These are phyloP conservation scores for Caenorhabditis sp. DNA, from an alignment of 2,888 invertebrate species.

Conservation along the genomic window DNA sequence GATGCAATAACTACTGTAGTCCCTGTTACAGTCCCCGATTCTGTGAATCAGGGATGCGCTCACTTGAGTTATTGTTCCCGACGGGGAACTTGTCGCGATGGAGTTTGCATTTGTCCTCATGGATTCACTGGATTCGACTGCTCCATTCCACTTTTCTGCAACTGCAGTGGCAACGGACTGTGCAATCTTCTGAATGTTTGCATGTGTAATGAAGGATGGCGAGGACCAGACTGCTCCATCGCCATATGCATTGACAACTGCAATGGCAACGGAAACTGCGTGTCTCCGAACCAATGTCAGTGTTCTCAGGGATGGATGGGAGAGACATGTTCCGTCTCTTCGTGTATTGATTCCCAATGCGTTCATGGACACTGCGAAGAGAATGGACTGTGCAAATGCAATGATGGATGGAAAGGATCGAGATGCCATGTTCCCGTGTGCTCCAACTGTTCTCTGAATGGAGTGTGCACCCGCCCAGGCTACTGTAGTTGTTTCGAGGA, in stretches of 20 bases:
- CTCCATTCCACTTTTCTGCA: conserved; percentile 60
- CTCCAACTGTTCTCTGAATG: conserved; percentile 68
- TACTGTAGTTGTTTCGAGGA: conserved; percentile 70
- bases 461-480: conserved; percentile 64
- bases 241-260: conserved; percentile 70
- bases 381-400: conserved; percentile 59
- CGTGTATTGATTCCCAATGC: conserved; percentile 60
- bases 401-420: conserved; percentile 63
- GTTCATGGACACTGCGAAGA: conserved; percentile 61
- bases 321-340: conserved; percentile 40
- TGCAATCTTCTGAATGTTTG: conserved; percentile 69
- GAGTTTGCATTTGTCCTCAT: conserved; percentile 63
- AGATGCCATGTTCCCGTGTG: conserved; percentile 65
- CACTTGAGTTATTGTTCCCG: conserved; percentile 66
- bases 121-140: conserved; percentile 69
- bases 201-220: conserved; percentile 70
- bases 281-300: conserved; percentile 67
- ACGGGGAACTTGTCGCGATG: conserved; percentile 61
- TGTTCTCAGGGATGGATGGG: conserved; percentile 66
- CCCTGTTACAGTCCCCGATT: conserved; percentile 33
- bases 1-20: conserved; percentile 42
- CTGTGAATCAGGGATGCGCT: conserved; percentile 51
- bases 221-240: conserved; percentile 63
- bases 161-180: conserved; percentile 65
- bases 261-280: conserved; percentile 67